Evolutionary conservation across 2,797 vertebrate species (phyloP).

Genomic region (Tragopan temminckii): DNA sequence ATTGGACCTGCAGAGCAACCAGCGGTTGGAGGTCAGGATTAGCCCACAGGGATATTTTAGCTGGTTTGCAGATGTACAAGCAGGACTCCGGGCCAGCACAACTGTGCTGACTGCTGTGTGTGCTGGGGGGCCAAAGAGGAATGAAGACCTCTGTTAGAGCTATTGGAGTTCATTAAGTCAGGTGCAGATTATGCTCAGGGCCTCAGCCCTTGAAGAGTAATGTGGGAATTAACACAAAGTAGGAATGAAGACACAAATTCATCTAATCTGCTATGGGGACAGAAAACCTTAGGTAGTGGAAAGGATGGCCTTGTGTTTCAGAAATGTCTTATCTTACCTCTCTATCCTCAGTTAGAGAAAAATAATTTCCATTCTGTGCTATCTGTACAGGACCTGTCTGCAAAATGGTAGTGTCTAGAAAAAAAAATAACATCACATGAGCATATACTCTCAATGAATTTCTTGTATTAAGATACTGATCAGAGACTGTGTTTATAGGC

Average conservation of each 20-base stretch:
- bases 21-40: background rate
- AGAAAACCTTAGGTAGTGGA: background rate
- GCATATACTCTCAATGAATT: background rate
- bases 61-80: background rate
- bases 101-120: background rate
- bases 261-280: background rate
- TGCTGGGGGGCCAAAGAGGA: background rate
- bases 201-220: background rate
- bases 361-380: background rate
- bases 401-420: background rate
- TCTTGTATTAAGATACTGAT: background rate
- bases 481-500: background rate
- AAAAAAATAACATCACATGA: background rate
- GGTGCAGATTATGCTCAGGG: background rate
- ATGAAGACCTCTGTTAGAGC: background rate
- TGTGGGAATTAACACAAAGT: accelerated
- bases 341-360: background rate
- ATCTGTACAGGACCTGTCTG: background rate
- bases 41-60: background rate
- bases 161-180: background rate
- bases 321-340: background rate
- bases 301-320: background rate
- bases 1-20: background rate
- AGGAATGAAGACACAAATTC: background rate
- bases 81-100: background rate